Percentiles rank a stretch among this genome's conserved stretches.
These are phyloP conservation scores for Drosophila paramelanica DNA, from an alignment of 2,888 invertebrate species.

Conservation along the genomic window DNA sequence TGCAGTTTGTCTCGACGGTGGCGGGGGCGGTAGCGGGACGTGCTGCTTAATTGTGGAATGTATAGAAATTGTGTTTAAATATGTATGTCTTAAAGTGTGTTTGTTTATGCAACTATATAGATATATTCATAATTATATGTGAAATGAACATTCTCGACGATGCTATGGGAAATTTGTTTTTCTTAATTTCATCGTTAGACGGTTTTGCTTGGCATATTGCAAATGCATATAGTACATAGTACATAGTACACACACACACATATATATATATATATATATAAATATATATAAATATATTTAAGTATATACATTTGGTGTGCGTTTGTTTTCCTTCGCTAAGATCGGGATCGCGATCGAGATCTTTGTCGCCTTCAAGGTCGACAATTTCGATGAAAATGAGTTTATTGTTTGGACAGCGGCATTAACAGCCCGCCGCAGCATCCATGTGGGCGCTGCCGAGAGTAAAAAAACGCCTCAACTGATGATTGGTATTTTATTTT, in stretches of 20 bases:
- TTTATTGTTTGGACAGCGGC: constrained; percentile 75
- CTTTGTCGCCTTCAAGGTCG: constrained; percentile 68
- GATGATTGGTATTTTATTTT: constrained; percentile 76
- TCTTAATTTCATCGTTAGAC: constrained; percentile 47
- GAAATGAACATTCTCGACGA: constrained; percentile 53
- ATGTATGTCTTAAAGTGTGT: not conserved
- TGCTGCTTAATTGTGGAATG: constrained; percentile 10
- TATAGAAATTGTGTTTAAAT: constrained; percentile 16
- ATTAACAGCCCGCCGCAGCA: constrained; percentile 52
- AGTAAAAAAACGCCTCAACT: constrained; percentile 53
- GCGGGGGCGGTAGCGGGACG: not conserved
- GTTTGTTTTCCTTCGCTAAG: constrained; percentile 30
- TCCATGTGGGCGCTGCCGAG: constrained; percentile 67
- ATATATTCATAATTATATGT: constrained; percentile 13
- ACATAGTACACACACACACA: constrained; percentile 13
- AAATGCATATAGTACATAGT: constrained; percentile 8
- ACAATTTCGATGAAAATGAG: constrained; percentile 71
- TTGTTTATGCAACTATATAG: not conserved
- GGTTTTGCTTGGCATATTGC: constrained; percentile 27
- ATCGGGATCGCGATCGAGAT: constrained; percentile 29
- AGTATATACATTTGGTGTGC: not conserved
- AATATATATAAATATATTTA: not conserved
- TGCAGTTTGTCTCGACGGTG: constrained; percentile 30
- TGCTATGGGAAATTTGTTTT: constrained; percentile 53
- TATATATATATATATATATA: no score